Percentiles rank a stretch among this genome's conserved stretches.
These are phyloP conservation scores for Oreocharis arfaki DNA, from an alignment of 2,113 vertebrate genomes.

Conservation along the genomic window DNA sequence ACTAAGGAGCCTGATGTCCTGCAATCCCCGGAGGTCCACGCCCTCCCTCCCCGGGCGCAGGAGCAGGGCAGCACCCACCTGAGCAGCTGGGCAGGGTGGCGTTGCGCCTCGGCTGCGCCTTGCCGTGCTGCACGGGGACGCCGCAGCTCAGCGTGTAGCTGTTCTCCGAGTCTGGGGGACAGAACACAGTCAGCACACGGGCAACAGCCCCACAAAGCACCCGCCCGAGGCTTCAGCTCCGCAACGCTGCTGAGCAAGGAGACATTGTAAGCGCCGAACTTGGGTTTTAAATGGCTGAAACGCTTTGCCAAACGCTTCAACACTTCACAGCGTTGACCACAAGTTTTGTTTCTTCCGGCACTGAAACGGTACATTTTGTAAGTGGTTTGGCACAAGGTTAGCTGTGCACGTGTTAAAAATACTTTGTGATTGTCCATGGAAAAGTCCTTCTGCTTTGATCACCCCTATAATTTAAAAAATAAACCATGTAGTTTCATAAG, in stretches of 20 bases:
- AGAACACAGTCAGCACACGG: background rate
- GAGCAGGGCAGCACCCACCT: conserved; percentile 65
- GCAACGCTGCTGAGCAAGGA: background rate
- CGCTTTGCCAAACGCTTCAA: background rate
- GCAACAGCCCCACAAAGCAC: background rate
- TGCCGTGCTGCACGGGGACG: conserved; percentile 77
- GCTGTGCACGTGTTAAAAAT: background rate
- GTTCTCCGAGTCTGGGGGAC: conserved; percentile 84
- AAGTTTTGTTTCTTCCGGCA: background rate
- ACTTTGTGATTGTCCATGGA: background rate
- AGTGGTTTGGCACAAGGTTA: background rate
- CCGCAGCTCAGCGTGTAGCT: conserved; percentile 92
- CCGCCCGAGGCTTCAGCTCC: accelerated
- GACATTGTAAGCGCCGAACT: background rate
- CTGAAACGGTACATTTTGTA: background rate
- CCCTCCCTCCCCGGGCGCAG: background rate
- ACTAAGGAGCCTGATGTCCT: accelerated
- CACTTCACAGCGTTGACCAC: background rate
- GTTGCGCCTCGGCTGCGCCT: conserved; percentile 76
- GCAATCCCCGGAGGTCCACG: background rate
- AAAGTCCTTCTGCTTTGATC: background rate
- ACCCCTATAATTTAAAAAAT: background rate
- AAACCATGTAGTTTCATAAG: background rate
- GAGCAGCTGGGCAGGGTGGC: conserved; percentile 76
- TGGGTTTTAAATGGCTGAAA: background rate